A percentile compares a stretch with the other conserved stretches of the same genome.
These are phyloP conservation scores for Exephanes ischioxanthus DNA, from an alignment of 2,888 invertebrate species.

Conservation along the genomic window DNA sequence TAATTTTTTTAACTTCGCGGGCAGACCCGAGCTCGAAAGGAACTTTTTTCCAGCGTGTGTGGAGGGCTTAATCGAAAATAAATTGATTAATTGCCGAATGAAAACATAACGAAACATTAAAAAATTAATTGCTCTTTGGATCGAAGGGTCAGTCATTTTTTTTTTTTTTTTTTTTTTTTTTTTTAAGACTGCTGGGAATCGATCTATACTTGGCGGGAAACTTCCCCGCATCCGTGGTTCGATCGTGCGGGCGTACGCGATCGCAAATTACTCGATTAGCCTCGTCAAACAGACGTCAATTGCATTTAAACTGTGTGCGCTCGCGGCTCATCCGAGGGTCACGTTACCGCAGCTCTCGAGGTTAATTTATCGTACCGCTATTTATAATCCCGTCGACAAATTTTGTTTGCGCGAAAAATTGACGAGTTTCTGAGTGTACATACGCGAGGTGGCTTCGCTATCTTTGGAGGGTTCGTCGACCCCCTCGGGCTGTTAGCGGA, in stretches of 20 bases:
- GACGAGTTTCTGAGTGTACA: background rate
- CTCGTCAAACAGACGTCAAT: slow-evolving; percentile 5
- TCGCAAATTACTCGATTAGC: slow-evolving; percentile 2
- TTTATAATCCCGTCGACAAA: background rate
- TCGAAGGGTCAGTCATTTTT: background rate
- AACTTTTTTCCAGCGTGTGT: background rate
- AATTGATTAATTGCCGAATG: background rate
- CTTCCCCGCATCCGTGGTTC: background rate
- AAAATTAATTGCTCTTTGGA: background rate
- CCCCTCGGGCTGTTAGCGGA: too few species aligned
- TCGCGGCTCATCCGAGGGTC: background rate
- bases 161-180: background rate
- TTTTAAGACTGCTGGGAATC: background rate
- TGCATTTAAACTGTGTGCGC: slow-evolving; percentile 11
- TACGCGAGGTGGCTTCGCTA: background rate
- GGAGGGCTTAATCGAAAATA: background rate
- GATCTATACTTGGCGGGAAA: background rate
- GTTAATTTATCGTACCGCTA: background rate
- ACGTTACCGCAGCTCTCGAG: background rate
- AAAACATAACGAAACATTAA: background rate
- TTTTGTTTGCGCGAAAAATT: background rate
- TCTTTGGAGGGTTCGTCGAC: background rate
- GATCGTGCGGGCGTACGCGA: background rate
- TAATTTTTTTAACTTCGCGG: background rate
- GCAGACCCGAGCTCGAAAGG: background rate